A percentile compares a stretch with the other conserved stretches of the same genome.
These are phyloP conservation scores for Brenthis ino DNA, from an alignment of 2,888 invertebrate species.

Conservation along the genomic window DNA sequence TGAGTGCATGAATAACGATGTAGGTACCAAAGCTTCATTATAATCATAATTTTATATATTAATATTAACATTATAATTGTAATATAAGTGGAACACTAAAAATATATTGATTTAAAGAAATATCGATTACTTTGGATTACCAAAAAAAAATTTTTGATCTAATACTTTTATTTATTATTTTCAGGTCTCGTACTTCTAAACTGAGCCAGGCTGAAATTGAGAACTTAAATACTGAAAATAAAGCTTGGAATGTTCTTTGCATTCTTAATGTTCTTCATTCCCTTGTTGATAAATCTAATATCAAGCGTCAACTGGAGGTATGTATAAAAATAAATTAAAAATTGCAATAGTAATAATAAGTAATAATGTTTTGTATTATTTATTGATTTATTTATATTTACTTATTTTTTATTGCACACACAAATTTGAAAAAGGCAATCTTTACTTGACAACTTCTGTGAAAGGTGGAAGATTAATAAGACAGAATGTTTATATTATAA, in stretches of 20 bases:
- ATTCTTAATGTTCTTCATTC: conserved; percentile 99
- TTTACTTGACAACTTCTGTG: too few relatives aligned
- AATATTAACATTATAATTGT: too few relatives aligned
- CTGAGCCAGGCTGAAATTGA: conserved; percentile 91
- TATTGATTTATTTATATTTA: too few relatives aligned
- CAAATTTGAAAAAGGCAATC: too few relatives aligned
- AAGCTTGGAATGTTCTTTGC: conserved; percentile 98
- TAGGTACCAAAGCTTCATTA: too few relatives aligned
- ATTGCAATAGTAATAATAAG: too few relatives aligned
- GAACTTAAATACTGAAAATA: conserved; percentile 89
- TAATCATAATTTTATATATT: too few relatives aligned
- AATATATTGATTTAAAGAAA: not conserved
- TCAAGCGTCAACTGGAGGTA: conserved; percentile 97
- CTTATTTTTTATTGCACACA: too few relatives aligned
- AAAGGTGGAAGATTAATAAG: too few relatives aligned
- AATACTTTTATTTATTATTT: not conserved
- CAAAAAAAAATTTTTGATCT: not conserved
- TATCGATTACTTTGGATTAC: not conserved
- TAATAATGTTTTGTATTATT: too few relatives aligned
- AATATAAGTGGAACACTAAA: not conserved
- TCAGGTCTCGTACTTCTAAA: conserved; percentile 85
- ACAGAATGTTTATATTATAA: too few relatives aligned
- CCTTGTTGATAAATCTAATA: conserved; percentile 98
- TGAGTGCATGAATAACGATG: too few relatives aligned
- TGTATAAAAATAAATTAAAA: not conserved